A percentile compares a stretch with the other conserved stretches of the same genome.
These are phyloP conservation scores for Macrosiphum euphorbiae DNA, from an alignment of 2,888 invertebrate genomes.

Conservation along the genomic window DNA sequence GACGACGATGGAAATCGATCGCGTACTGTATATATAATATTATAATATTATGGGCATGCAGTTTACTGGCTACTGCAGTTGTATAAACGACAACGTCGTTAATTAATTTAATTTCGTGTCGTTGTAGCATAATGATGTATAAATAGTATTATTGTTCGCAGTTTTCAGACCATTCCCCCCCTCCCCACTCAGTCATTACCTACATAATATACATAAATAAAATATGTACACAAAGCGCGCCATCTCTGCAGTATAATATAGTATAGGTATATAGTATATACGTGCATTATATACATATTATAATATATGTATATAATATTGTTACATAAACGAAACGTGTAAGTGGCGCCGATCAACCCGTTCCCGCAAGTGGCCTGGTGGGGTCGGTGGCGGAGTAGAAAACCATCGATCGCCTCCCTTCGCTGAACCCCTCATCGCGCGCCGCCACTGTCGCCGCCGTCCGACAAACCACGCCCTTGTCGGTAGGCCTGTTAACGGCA, in stretches of 20 bases:
- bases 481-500: slow-evolving; percentile 44
- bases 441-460: not conserved
- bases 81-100: not conserved
- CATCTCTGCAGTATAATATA: not conserved
- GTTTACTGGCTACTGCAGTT: too few relatives aligned
- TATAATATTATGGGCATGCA: too few relatives aligned
- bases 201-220: not conserved
- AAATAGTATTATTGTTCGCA: not conserved
- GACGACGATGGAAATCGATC: too few relatives aligned
- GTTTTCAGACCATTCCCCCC: not conserved
- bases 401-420: slow-evolving; percentile 61
- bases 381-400: slow-evolving; percentile 23
- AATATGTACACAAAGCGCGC: not conserved
- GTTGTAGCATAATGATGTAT: not conserved
- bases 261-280: too few relatives aligned
- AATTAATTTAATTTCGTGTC: not conserved
- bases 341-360: slow-evolving; percentile 16
- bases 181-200: too few relatives aligned
- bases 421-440: not conserved
- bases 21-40: too few relatives aligned
- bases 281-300: not conserved
- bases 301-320: not conserved
- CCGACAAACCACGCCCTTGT: slow-evolving; percentile 58
- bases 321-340: not conserved
- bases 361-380: not conserved